Conservation (phyloP, 1,140 invertebrate genomes). For the Phymorhynchus buccinoides region DNA sequence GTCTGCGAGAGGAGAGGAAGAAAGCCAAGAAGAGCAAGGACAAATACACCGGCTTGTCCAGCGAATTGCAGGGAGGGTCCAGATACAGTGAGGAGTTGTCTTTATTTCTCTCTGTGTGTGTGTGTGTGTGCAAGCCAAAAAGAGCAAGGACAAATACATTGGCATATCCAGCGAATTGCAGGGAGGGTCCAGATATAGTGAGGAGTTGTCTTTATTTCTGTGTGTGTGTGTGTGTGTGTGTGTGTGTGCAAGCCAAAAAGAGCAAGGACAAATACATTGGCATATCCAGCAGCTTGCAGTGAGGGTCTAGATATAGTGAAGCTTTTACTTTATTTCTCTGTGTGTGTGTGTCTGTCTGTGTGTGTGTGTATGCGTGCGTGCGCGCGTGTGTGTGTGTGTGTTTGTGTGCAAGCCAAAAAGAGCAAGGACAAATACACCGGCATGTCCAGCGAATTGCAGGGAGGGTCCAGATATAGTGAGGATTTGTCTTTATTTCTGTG, state of each 20-base stretch:
- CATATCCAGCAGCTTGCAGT: slow-evolving; percentile 82
- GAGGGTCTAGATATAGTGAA: slow-evolving; percentile 62
- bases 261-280: slow-evolving; percentile 99
- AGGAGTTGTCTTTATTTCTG: too few relatives aligned
- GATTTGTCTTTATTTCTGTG: not conserved
- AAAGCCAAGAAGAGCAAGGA: slow-evolving; percentile 99
- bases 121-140: too few relatives aligned
- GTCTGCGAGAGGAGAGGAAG: slow-evolving; percentile 95
- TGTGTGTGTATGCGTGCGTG: too few relatives aligned
- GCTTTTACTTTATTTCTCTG: too few relatives aligned
- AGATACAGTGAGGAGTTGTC: slow-evolving; percentile 61
- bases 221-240: too few relatives aligned
- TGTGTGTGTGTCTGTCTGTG: too few relatives aligned
- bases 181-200: slow-evolving; percentile 59
- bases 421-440: slow-evolving; percentile 99
- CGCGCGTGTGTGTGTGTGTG: too few relatives aligned
- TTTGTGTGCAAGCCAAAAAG: slow-evolving; percentile 99
- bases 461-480: slow-evolving; percentile 62
- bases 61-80: slow-evolving; percentile 75
- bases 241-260: slow-evolving; percentile 99
- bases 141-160: slow-evolving; percentile 98
- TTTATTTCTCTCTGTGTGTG: too few relatives aligned
- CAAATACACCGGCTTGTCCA: slow-evolving; percentile 95
- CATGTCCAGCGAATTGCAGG: slow-evolving; percentile 82
- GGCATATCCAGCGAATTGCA: slow-evolving; percentile 86